Base-by-base conservation (phyloP, 2,888 invertebrate genomes). In the Eupithecia centaureata region DNA sequence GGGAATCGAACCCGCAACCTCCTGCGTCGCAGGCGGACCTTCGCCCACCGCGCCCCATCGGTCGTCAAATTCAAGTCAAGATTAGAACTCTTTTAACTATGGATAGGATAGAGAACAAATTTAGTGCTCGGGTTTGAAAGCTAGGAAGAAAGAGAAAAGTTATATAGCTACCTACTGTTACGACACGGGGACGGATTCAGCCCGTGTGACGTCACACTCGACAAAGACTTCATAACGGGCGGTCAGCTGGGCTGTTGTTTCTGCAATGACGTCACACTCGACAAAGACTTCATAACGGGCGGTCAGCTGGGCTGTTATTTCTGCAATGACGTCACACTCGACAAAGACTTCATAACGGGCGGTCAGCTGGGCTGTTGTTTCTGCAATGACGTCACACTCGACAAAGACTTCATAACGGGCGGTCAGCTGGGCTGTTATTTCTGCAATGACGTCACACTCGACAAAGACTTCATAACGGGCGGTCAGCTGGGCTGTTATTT, bases 311-410 rank as follows among this genome's bases (percentile, higher is more conserved):
- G 99, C 0, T 99, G 99, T 85, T 99, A 99, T 86, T 99, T 99
- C 92, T 99, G 99, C 88, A 99, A 98, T 88, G 99, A 99, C 91
- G 97, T n/a, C n/a, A n/a, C n/a, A n/a, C n/a, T n/a, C n/a, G n/a
- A n/a, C n/a, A n/a, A n/a, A n/a, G n/a, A n/a, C n/a, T n/a, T n/a
- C n/a, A n/a, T n/a, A n/a, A n/a, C n/a, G n/a, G n/a, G n/a, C n/a
- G n/a, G n/a, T n/a, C n/a, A n/a, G n/a, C n/a, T n/a, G n/a, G n/a
- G n/a, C n/a, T n/a, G n/a, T n/a, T n/a, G n/a, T n/a, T n/a, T n/a
- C n/a, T n/a, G n/a, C n/a, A n/a, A n/a, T n/a, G n/a, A n/a, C n/a
- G n/a, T 87, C 96, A 97, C 76, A 2, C 73, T 94, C 0, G 91
- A 89, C 75, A 78, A 79, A 10, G 63, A 77, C 4, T 91, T 89